Evolutionary conservation across 2,888 invertebrate genomes (phyloP), one percentile per base, ranked within the genome.

Genomic region (Drosophila heteroneura): DNA sequence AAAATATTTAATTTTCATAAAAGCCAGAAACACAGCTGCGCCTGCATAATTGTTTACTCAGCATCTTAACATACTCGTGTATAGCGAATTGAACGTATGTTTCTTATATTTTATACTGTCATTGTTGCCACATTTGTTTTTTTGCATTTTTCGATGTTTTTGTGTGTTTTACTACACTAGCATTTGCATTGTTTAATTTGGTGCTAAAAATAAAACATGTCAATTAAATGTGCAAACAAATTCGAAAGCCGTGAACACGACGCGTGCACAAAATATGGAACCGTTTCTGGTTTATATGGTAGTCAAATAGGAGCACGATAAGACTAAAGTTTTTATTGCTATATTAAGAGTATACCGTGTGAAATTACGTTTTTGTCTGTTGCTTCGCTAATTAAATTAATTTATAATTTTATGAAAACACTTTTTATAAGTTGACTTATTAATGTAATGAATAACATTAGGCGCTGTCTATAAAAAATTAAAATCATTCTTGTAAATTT

Each of bases 191-290:
- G 79, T 85, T 81, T 74, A 71, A 82, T 68, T 71, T 83, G 74
- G 53, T 32, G 60, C 82, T 82, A 78, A 88, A 85, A 86, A 89
- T 85, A 89, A 72, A 74, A 73, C 41, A 64, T 61, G 84, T 82
- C 74, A 85, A 89, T 85, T 81, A 74, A 83, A 76, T 74, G 80
- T 65, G 78, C 63, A 88, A 85, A 85, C 74, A 88, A 59, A 67
- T 64, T 52, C 59, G 65, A 73, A 54, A 76, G 58, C 58, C 33
- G 57, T 53, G 54, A 59, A 30, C 32, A 64, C 69, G 59, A 79
- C 58, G 62, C 64, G 70, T 79, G 63, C 70, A 79, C 70, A 68
- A 61, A 59, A 54, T 32, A 53, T 56, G 69, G 64, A 70, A 70
- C 68, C 64, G 66, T 67, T 74, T 79, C 64, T 54, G 67, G 59